These are phyloP conservation scores for Speoplatyrhinus poulsoni DNA, from an alignment of 2,113 vertebrate genomes.

Conservation along the genomic window DNA sequence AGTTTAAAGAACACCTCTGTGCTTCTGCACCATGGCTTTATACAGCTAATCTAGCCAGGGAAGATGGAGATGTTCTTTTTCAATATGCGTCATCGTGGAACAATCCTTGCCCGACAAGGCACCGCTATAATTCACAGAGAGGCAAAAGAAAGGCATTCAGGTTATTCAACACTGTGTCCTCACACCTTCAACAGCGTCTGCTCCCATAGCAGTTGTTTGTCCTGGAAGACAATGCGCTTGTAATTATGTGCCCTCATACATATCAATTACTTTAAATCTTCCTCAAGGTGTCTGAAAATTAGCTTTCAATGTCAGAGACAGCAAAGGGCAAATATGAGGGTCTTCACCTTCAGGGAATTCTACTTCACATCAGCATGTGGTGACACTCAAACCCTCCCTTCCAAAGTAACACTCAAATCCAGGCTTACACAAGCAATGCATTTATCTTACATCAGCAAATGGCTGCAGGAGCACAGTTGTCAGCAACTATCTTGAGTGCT, in stretches of 20 bases:
- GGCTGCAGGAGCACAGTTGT: conserved; percentile 59
- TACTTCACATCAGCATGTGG: conserved; percentile 28
- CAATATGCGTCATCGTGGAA: conserved; percentile 53
- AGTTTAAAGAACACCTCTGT: neutral
- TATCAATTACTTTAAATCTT: conserved; percentile 70
- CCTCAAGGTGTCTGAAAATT: conserved; percentile 72
- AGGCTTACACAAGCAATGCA: conserved; percentile 57
- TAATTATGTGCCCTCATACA: conserved; percentile 66
- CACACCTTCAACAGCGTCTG: conserved; percentile 44
- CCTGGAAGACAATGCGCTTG: conserved; percentile 57
- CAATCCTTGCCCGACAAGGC: conserved; percentile 40
- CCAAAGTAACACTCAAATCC: conserved; percentile 60
- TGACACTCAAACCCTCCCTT: conserved; percentile 48
- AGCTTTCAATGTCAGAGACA: conserved; percentile 71
- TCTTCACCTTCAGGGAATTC: conserved; percentile 55
- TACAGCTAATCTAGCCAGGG: conserved; percentile 39
- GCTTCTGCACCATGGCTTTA: conserved; percentile 7
- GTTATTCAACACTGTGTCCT: conserved; percentile 54
- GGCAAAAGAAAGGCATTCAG: conserved; percentile 28
- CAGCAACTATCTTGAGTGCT: conserved; percentile 56
- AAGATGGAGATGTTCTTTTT: conserved; percentile 56
- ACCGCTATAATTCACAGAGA: conserved; percentile 44
- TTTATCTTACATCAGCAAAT: conserved; percentile 70
- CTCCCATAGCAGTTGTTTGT: conserved; percentile 40
- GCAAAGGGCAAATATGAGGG: conserved; percentile 55